These are phyloP conservation scores for Philaethria dido DNA, from an alignment of 2,888 invertebrate genomes.

Conservation along the genomic window DNA sequence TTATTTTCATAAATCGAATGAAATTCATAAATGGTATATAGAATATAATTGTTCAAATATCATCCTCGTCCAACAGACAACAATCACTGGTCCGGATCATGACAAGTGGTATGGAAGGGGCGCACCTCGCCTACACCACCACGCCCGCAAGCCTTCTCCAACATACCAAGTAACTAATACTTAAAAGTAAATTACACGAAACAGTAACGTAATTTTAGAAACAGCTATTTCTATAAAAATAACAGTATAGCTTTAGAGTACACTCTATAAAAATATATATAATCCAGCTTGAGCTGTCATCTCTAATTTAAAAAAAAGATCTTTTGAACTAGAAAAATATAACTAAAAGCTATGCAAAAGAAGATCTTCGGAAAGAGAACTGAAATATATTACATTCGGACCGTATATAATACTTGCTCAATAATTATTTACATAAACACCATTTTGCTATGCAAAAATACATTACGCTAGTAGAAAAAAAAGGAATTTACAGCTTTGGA, in stretches of 20 bases:
- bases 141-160: slow-evolving; percentile 30
- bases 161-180: slow-evolving; percentile 40
- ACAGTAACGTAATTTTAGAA: slow-evolving; percentile 60
- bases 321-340: slow-evolving; percentile 71
- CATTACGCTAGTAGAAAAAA: slow-evolving; percentile 71
- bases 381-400: slow-evolving; percentile 52
- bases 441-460: slow-evolving; percentile 83
- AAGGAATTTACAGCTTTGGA: slow-evolving; percentile 76
- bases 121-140: slow-evolving; percentile 40
- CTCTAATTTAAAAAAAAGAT: slow-evolving; percentile 76
- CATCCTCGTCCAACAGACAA: slow-evolving; percentile 81
- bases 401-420: slow-evolving; percentile 58
- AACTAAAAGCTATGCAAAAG: slow-evolving; percentile 62
- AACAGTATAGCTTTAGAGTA: slow-evolving; percentile 79
- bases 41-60: slow-evolving; percentile 77
- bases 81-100: slow-evolving; percentile 77
- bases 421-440: slow-evolving; percentile 71
- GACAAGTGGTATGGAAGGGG: slow-evolving; percentile 49
- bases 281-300: slow-evolving; percentile 74
- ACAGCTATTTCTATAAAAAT: slow-evolving; percentile 80
- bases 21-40: slow-evolving; percentile 81
- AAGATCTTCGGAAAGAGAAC: slow-evolving; percentile 49
- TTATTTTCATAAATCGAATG: slow-evolving; percentile 80
- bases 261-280: slow-evolving; percentile 82
- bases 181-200: slow-evolving; percentile 61